phyloP scores from a whole-genome alignment of 30 jellyfish, hydroid and myxozoan species.

The Pseudorhiza aurosa region DNA sequence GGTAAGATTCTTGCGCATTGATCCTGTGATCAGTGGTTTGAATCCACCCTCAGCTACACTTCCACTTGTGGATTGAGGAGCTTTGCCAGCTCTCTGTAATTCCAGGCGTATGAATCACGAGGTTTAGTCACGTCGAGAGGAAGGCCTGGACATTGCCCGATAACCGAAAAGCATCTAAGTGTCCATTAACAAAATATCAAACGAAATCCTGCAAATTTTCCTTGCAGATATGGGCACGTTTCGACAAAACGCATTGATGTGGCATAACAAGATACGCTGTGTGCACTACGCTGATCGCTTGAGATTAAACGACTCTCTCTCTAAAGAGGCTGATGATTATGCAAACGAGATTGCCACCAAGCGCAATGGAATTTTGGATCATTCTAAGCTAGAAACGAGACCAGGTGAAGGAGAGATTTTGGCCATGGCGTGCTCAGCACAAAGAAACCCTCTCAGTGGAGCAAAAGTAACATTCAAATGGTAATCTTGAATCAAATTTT shows the following conservation, averaged over 20 bases:
- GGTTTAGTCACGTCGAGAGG: too few relatives aligned
- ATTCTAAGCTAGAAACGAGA: conserved; percentile 69
- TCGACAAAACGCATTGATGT: conserved; percentile 82
- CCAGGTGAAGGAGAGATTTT: conserved; percentile 84
- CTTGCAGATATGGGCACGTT: conserved; percentile 57
- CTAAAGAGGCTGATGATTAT: conserved; percentile 81
- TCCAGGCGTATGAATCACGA: too few relatives aligned
- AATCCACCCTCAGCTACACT: too few relatives aligned
- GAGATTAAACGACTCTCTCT: conserved; percentile 60
- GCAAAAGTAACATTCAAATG: conserved; percentile 89
- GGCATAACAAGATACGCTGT: conserved; percentile 80
- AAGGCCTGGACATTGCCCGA: too few relatives aligned
- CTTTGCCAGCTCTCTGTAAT: too few relatives aligned
- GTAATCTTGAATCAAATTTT: too few relatives aligned
- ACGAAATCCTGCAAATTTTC: too few relatives aligned
- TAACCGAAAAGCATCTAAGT: too few relatives aligned
- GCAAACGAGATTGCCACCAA: conserved; percentile 75
- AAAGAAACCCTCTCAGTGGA: conserved; percentile 64
- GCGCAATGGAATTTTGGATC: conserved; percentile 74
- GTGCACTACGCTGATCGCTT: conserved; percentile 72
- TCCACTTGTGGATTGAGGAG: too few relatives aligned
- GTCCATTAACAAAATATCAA: too few relatives aligned
- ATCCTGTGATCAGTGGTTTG: too few relatives aligned
- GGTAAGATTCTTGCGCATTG: too few relatives aligned
- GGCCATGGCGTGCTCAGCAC: conserved; percentile 84